Evolutionary conservation across 2,888 invertebrate species (phyloP), one percentile per base, ranked within the genome.

Genomic region (Chloromyia formosa): DNA sequence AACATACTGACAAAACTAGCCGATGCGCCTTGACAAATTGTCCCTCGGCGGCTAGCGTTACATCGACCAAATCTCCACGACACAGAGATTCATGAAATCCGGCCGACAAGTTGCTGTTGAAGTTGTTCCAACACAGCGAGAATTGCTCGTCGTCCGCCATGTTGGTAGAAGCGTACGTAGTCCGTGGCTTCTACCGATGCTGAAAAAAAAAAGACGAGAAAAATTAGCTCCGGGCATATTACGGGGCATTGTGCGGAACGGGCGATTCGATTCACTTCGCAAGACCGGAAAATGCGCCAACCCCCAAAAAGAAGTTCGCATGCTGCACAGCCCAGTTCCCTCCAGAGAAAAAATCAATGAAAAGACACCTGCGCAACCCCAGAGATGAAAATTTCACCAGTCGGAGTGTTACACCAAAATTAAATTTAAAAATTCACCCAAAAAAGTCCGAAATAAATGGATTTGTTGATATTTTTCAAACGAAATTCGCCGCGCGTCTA

Each of bases 51-150:
- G 91, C 91, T 81, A 91, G 84, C 45, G 91, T 91, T 75, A 91
- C 91, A 80, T 91, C 91, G 79, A 91, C 91, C 81, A 91, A 84
- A 84, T 90, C 90, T 78, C 90, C 91, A 83, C 90, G 89, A 82
- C 90, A 89, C 84, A 91, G 85, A 83, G 91, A 89, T 84, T 90
- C 90, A 81, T 91, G 91, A 83, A 91, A 91, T 81, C 91, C 91
- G 84, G 90, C 89, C 78, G 91, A 90, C 87, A 91, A 88, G 82
- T 91, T 91, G 78, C 90, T 89, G 86, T 90, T 91, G 87, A 91
- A 91, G 87, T 91, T 91, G 87, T 91, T 91, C 91, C 91, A 91
- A 87, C 91, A 90, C 86, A 91, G 86, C 84, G 91, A 91, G 87
- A 90, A 90, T 84, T 90, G 90, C 87, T 90, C 90, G 87, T 90